Conservation (phyloP, 2,797 vertebrate species). For the Erpetoichthys calabaricus region DNA sequence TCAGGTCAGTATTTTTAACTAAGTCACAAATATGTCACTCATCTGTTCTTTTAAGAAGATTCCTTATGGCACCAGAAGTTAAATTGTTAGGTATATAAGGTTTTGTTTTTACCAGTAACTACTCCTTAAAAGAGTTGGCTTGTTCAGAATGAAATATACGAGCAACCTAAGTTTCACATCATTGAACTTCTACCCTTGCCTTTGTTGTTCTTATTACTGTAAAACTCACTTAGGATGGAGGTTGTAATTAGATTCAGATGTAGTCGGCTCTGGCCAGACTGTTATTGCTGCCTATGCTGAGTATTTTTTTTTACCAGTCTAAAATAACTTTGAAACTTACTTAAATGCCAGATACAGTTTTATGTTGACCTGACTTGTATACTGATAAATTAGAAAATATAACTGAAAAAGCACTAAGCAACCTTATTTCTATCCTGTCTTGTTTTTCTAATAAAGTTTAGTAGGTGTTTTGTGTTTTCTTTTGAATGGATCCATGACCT, state of each 20-base stretch:
- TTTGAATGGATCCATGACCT: too few species aligned
- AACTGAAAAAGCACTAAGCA: not conserved
- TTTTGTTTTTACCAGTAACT: not conserved
- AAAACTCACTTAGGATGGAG: slow-evolving; percentile 67
- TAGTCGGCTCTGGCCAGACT: slow-evolving; percentile 66
- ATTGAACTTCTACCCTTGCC: slow-evolving; percentile 49
- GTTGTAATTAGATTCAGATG: slow-evolving; percentile 95
- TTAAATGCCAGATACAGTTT: slow-evolving; percentile 68
- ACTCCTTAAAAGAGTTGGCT: slow-evolving; percentile 15
- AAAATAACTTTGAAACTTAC: slow-evolving; percentile 70
- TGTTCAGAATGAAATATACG: slow-evolving; percentile 37
- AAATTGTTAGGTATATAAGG: too few species aligned
- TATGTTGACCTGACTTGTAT: slow-evolving; percentile 27
- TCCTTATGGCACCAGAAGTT: too few species aligned
- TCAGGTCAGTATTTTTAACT: too few species aligned
- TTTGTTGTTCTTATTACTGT: slow-evolving; percentile 53
- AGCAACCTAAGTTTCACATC: slow-evolving; percentile 58
- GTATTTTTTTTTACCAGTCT: slow-evolving; percentile 61
- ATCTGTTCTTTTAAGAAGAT: too few species aligned
- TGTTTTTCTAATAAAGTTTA: too few species aligned
- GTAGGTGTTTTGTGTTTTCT: too few species aligned
- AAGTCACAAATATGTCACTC: too few species aligned
- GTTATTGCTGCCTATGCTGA: slow-evolving; percentile 90
- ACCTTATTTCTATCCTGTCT: not conserved
- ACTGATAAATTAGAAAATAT: slow-evolving; percentile 12